Evolutionary conservation across 2,888 invertebrate genomes (phyloP).

Genomic region (Pachymerium ferrugineum): DNA sequence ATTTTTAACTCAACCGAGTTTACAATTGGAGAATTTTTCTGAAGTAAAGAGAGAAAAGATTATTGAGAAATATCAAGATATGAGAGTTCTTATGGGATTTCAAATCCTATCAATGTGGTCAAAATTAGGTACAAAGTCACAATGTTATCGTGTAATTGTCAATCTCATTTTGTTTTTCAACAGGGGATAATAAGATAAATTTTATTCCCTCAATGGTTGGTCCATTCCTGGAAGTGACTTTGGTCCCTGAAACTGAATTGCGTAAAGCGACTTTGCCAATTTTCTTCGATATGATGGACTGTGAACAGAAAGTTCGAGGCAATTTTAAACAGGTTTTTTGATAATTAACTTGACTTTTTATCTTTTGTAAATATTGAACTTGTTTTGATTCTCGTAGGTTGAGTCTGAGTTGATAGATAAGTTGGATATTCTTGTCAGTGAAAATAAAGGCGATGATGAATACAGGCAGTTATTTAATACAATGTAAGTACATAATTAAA

Average conservation of each 20-base stretch:
- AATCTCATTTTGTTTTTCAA: slow-evolving; percentile 12
- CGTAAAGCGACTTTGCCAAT: slow-evolving; percentile 85
- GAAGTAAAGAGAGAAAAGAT: slow-evolving; percentile 71
- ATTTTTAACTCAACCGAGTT: slow-evolving; percentile 70
- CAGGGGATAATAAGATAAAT: slow-evolving; percentile 75
- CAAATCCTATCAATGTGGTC: slow-evolving; percentile 90
- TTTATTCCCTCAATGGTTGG: slow-evolving; percentile 91
- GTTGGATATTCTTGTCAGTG: slow-evolving; percentile 82
- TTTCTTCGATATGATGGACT: slow-evolving; percentile 92
- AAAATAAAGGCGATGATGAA: slow-evolving; percentile 90
- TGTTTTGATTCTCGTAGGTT: slow-evolving; percentile 52
- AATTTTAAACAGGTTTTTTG: slow-evolving; percentile 65
- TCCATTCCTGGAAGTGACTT: slow-evolving; percentile 84
- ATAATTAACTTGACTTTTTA: too few species aligned
- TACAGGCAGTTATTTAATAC: slow-evolving; percentile 89
- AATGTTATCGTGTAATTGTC: background rate
- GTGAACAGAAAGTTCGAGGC: slow-evolving; percentile 74
- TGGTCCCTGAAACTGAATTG: slow-evolving; percentile 78
- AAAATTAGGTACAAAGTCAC: slow-evolving; percentile 60
- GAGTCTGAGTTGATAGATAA: slow-evolving; percentile 92
- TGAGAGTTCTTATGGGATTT: slow-evolving; percentile 87
- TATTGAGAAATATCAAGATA: slow-evolving; percentile 73
- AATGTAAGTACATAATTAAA: slow-evolving; percentile 92
- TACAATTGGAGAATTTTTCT: slow-evolving; percentile 76
- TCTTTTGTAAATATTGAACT: background rate